Percentiles rank a stretch among this genome's conserved stretches.
phyloP scores from a whole-genome alignment of 2,113 vertebrate species.

The Pteruthius melanotis region DNA sequence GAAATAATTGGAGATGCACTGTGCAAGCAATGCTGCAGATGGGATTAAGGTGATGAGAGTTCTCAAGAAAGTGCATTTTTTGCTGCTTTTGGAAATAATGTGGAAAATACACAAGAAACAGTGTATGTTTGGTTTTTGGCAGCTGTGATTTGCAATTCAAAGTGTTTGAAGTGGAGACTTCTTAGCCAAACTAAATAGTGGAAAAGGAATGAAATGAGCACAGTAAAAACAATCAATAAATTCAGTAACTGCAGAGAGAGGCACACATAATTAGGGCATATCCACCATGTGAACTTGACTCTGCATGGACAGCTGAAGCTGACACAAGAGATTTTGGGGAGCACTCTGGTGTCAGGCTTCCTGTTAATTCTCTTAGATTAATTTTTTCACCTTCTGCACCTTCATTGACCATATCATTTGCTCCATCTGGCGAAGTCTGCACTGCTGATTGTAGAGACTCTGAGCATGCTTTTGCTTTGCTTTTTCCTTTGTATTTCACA shows the following conservation, averaged over 20 bases:
- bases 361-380: slow-evolving; percentile 7
- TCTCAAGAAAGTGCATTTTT: not conserved
- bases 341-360: not conserved
- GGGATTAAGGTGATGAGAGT: not conserved
- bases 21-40: not conserved
- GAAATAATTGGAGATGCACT: not conserved
- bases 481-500: not conserved
- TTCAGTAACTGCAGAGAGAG: not conserved
- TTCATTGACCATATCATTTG: slow-evolving; percentile 26
- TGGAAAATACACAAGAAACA: not conserved
- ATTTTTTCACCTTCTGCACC: slow-evolving; percentile 5
- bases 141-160: not conserved
- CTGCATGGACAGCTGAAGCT: not conserved
- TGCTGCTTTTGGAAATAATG: not conserved
- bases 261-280: not conserved
- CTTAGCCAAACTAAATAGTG: not conserved
- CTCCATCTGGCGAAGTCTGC: not conserved
- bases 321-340: not conserved
- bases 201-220: not conserved
- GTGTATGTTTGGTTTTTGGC: not conserved
- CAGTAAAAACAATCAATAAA: slow-evolving; percentile 4
- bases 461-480: not conserved
- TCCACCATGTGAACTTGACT: not conserved
- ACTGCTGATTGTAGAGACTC: not conserved
- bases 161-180: not conserved